Base-by-base conservation (phyloP, 2,797 vertebrate species). In the Heterohyrax brucei region DNA sequence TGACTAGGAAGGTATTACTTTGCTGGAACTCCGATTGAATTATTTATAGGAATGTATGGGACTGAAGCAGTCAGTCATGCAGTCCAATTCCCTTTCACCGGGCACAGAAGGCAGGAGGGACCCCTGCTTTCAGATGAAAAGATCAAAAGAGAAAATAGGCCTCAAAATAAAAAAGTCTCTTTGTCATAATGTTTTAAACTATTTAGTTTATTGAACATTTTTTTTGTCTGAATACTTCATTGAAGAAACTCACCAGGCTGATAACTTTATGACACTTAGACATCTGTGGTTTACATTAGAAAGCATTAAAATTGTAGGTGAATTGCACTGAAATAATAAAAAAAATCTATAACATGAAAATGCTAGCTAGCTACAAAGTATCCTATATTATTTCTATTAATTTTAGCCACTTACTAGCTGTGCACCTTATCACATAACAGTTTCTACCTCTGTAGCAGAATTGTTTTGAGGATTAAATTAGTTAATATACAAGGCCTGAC, bases 381-480 rank as follows among this genome's bases (percentile, higher is more conserved):
- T 18, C 80, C 61, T 46, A 5, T 70, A 70, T 70, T 70, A n/a
- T 66, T 44, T 83, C 33, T 64, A 62, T 46, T 46, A 66, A 83
- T 64, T 83, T 61, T 24, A 22, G 14, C 39, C 64, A 66, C 26
- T 48, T 46, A 66, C n/a, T 68, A 13, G 5, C 68, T n/a, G 14
- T 70, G 68, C 19, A n/a, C 21, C 68, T 70, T 7, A 33, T 70
- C n/a, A 66, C 14, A 13, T 33, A 28, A 10, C 16, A 48, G 39
- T 83, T 18, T 62, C 80, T 64, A 46, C 14, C 62, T 66, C 80
- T 7, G 5, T 61, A n/a, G 48, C 39, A 44, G 39, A 16, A 24
- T 59, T 64, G 46, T 83, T 83, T 24, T 83, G 80, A 83, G 14
- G 26, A 83, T 83, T 26, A 83, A 64, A 64, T 83, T 39, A 83